phyloP scores from a whole-genome alignment of 2,113 vertebrate species.

The Microcebus tavaratra region DNA sequence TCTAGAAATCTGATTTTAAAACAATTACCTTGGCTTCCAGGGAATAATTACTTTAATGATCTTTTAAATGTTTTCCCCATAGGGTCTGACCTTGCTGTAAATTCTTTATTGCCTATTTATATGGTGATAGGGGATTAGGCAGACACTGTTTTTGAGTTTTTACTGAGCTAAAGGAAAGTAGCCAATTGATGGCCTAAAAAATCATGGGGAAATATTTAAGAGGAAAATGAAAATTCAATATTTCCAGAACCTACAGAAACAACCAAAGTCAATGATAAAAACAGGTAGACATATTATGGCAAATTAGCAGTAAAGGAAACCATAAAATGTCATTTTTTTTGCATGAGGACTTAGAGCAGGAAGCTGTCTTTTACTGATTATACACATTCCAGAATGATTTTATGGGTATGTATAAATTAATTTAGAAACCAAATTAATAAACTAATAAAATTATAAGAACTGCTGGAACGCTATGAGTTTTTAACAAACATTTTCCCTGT shows the following conservation, averaged over 20 bases:
- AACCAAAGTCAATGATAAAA: constrained; percentile 60
- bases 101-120: constrained; percentile 76
- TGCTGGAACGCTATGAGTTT: neutral
- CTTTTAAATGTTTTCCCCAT: constrained; percentile 71
- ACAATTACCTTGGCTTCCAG: constrained; percentile 68
- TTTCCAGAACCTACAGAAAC: neutral
- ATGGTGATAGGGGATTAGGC: constrained; percentile 69
- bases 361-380: neutral
- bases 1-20: constrained; percentile 71
- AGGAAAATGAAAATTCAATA: neutral
- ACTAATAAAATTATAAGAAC: neutral
- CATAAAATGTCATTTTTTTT: neutral
- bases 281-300: neutral
- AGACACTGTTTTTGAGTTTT: constrained; percentile 58
- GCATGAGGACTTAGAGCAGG: neutral
- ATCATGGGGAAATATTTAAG: constrained; percentile 19
- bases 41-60: constrained; percentile 74
- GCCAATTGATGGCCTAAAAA: constrained; percentile 37
- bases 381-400: neutral
- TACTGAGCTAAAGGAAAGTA: constrained; percentile 60
- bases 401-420: neutral
- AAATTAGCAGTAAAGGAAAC: constrained; percentile 6
- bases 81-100: constrained; percentile 67
- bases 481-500: neutral
- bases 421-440: constrained; percentile 11